Percentiles rank a stretch among this genome's conserved stretches.
These are phyloP conservation scores for Ostrea denselamellosa DNA, from an alignment of 1,140 invertebrate species.

Conservation along the genomic window DNA sequence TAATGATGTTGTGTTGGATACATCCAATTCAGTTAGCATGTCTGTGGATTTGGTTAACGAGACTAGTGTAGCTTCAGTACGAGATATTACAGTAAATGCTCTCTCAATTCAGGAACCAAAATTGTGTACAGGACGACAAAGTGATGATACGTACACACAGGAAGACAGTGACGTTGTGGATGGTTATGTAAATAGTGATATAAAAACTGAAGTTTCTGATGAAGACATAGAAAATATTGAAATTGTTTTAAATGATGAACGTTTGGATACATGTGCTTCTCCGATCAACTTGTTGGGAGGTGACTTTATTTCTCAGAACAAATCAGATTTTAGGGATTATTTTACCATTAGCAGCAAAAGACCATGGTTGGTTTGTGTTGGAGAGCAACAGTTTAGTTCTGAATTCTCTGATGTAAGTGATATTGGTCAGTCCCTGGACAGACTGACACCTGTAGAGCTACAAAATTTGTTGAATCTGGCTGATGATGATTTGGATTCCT, in stretches of 20 bases:
- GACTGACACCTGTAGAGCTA: not conserved
- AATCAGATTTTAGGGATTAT: not conserved
- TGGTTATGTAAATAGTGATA: conserved; percentile 6
- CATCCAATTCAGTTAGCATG: conserved; percentile 27
- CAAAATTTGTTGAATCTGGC: not conserved
- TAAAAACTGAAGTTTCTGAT: not conserved
- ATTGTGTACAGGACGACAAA: conserved; percentile 23
- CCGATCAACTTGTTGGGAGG: not conserved
- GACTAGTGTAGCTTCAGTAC: conserved; percentile 8
- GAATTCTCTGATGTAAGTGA: not conserved
- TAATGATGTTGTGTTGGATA: conserved; percentile 30
- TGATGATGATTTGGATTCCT: not conserved
- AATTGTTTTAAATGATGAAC: conserved; percentile 14
- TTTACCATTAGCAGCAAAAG: not conserved
- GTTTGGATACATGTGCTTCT: not conserved
- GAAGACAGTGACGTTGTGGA: not conserved
- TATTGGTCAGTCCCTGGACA: not conserved
- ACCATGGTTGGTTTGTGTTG: not conserved
- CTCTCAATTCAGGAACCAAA: conserved; percentile 34
- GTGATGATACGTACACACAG: not conserved
- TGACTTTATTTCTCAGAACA: not conserved
- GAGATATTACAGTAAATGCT: conserved; percentile 2
- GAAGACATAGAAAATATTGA: conserved; percentile 25
- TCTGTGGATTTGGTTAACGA: conserved; percentile 8
- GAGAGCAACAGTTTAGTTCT: not conserved